Evolutionary conservation across 2,888 invertebrate genomes (phyloP).

Genomic region (Amiota communis): DNA sequence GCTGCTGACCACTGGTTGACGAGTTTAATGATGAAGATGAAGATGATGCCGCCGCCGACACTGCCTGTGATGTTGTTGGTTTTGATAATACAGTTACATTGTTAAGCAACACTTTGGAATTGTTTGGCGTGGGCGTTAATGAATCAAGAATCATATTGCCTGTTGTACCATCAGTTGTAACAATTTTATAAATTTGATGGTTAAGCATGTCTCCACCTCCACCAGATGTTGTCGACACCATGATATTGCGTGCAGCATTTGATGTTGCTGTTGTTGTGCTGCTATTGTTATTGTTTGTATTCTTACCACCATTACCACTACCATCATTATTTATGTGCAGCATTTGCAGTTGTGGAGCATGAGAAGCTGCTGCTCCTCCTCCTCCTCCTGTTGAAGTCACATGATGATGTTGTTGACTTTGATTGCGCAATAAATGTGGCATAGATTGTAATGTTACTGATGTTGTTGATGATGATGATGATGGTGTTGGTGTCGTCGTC

Average conservation of each 20-base stretch:
- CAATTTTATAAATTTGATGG: constrained; percentile 72
- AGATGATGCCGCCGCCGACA: constrained; percentile 4
- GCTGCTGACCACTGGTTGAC: constrained; percentile 42
- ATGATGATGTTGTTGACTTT: not conserved
- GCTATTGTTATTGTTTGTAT: not conserved
- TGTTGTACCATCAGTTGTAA: constrained; percentile 70
- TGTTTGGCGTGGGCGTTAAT: constrained; percentile 57
- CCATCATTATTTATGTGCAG: constrained; percentile 64
- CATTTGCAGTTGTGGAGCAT: constrained; percentile 58
- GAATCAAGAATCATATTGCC: constrained; percentile 71
- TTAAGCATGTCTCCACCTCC: constrained; percentile 69
- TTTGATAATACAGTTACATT: constrained; percentile 72
- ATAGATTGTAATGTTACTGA: constrained; percentile 18
- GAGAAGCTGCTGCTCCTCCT: constrained; percentile 48
- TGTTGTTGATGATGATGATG: constrained; percentile 47
- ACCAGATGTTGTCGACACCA: constrained; percentile 58
- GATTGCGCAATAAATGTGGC: constrained; percentile 18
- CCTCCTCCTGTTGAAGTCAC: not conserved
- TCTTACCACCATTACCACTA: constrained; percentile 47
- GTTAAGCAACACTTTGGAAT: constrained; percentile 70
- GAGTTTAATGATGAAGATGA: constrained; percentile 44
- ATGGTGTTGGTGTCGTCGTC: constrained; percentile 50
- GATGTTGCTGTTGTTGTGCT: not conserved
- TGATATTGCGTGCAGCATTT: constrained; percentile 48
- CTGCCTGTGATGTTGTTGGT: constrained; percentile 40